These are phyloP conservation scores for Acrocyrtus sp. DNA, from an alignment of 2,888 invertebrate species.

Conservation along the genomic window DNA sequence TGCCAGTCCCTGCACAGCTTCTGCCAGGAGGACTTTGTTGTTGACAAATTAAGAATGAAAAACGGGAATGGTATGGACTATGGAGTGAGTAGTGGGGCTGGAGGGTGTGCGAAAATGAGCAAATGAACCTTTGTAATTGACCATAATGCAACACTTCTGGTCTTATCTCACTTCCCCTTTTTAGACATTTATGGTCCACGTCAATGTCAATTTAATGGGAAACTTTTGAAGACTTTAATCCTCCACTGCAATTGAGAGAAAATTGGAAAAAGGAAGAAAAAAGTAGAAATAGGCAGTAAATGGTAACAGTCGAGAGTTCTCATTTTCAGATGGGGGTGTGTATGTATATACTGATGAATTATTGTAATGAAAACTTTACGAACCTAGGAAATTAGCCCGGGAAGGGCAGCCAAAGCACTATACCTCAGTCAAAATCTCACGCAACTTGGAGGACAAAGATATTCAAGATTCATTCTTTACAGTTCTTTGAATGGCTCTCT, in stretches of 20 bases:
- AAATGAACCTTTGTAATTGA: constrained; percentile 53
- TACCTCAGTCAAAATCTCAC: too few relatives aligned
- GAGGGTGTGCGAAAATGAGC: constrained; percentile 39
- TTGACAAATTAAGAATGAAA: not conserved
- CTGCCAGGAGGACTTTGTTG: not conserved
- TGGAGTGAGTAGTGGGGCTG: not conserved
- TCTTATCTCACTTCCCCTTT: constrained; percentile 45
- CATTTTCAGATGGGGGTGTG: constrained; percentile 10
- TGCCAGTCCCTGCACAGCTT: not conserved
- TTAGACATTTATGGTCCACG: constrained; percentile 49
- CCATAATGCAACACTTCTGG: constrained; percentile 49
- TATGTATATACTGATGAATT: constrained; percentile 27
- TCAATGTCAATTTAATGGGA: constrained; percentile 46
- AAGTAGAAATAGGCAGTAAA: not conserved
- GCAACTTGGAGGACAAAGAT: too few relatives aligned
- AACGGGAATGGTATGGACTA: not conserved
- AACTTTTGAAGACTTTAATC: constrained; percentile 34
- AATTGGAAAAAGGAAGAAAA: not conserved
- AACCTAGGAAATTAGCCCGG: too few relatives aligned
- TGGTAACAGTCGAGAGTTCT: not conserved
- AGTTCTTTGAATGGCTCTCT: too few relatives aligned
- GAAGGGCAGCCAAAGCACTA: too few relatives aligned
- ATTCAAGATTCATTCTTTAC: too few relatives aligned
- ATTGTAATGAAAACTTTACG: constrained; percentile 33
- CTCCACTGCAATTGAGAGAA: constrained; percentile 15